Evolutionary conservation across 1,140 invertebrate genomes (phyloP).

Genomic region (Aphaenogaster floridana): DNA sequence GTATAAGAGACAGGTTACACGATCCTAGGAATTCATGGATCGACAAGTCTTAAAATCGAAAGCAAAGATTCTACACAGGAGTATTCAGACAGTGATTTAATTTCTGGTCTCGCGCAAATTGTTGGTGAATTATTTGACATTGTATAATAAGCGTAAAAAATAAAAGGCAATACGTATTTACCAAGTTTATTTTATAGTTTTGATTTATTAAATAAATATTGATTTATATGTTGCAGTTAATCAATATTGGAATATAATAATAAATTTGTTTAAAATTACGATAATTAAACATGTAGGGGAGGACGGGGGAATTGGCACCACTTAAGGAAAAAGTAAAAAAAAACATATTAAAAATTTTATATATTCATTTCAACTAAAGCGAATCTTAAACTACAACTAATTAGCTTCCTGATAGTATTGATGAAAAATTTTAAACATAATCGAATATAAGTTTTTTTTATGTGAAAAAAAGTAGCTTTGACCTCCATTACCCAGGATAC

Average conservation of each 20-base stretch:
- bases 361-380: no score
- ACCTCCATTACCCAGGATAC: no score
- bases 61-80: constrained; percentile 48
- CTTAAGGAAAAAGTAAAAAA: no score
- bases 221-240: not conserved
- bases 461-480: no score
- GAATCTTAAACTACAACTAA: no score
- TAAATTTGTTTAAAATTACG: not conserved
- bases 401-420: no score
- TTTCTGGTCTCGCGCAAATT: constrained; percentile 34
- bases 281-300: not conserved
- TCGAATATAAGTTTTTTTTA: no score
- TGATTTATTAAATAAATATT: constrained; percentile 3
- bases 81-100: constrained; percentile 17
- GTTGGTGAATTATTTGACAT: constrained; percentile 39
- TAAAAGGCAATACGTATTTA: not conserved
- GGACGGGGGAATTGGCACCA: no score
- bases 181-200: not conserved
- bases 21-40: no score
- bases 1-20: no score
- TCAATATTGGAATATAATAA: not conserved
- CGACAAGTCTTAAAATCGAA: constrained; percentile 66
- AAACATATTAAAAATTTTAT: no score
- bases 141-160: not conserved
- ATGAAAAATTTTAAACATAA: no score